Percentiles rank a stretch among this genome's conserved stretches.
Conservation (phyloP, 2,797 vertebrate species). For the Rhodeus uyekii region DNA sequence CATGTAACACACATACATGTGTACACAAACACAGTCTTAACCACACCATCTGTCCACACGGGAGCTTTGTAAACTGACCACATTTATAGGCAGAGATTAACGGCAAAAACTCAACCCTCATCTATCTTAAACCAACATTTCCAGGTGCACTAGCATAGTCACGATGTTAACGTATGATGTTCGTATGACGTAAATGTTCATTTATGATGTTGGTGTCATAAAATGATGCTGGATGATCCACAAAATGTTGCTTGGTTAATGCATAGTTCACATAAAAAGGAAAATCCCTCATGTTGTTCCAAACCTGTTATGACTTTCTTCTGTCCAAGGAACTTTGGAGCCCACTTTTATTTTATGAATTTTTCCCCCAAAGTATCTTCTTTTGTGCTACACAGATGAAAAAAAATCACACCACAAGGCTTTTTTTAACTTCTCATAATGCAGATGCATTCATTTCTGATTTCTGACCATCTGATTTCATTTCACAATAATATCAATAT, state of each 20-base stretch:
- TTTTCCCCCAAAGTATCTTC: neutral
- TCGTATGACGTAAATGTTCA: too few species aligned
- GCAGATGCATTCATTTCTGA: too few species aligned
- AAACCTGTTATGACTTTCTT: neutral
- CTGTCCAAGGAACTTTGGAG: neutral
- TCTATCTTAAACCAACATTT: neutral
- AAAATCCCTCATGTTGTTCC: neutral
- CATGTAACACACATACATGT: conserved; percentile 59
- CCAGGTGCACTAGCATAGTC: neutral
- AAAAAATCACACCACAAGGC: too few species aligned
- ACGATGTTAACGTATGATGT: neutral
- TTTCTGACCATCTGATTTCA: neutral
- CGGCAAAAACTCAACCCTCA: neutral
- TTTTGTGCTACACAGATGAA: neutral
- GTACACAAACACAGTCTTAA: conserved; percentile 32
- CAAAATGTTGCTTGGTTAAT: neutral
- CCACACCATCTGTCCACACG: conserved; percentile 33
- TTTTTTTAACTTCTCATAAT: neutral
- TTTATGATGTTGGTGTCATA: neutral
- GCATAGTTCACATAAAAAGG: neutral
- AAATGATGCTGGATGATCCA: neutral
- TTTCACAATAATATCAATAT: neutral
- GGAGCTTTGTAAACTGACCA: conserved; percentile 13
- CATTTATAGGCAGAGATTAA: conserved; percentile 21
- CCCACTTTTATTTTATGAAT: neutral